phyloP scores from a whole-genome alignment of 2,888 invertebrate species.

The Cephus sareptanus region DNA sequence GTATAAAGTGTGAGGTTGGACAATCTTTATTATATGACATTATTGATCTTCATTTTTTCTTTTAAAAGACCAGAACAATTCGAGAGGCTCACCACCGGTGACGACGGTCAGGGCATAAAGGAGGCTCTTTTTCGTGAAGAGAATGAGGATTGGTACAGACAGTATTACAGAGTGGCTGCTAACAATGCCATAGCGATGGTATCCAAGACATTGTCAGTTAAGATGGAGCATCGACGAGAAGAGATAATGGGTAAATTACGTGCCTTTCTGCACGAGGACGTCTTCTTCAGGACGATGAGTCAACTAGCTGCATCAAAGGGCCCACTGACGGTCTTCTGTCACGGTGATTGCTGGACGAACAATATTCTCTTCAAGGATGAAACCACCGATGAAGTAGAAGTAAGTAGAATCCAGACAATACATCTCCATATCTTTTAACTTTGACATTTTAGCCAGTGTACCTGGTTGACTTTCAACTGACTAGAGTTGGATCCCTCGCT shows the following conservation, averaged over 20 bases:
- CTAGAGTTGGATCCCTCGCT: slow-evolving; percentile 77
- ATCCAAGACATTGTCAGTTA: slow-evolving; percentile 55
- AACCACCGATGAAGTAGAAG: slow-evolving; percentile 39
- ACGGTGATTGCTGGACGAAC: slow-evolving; percentile 83
- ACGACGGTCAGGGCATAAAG: slow-evolving; percentile 49
- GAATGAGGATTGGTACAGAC: slow-evolving; percentile 77
- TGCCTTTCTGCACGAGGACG: slow-evolving; percentile 72
- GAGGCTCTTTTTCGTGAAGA: slow-evolving; percentile 75
- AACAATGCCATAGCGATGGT: slow-evolving; percentile 77
- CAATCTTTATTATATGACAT: neutral
- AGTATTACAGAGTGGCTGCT: slow-evolving; percentile 75
- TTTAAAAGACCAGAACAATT: slow-evolving; percentile 57
- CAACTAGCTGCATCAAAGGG: slow-evolving; percentile 73
- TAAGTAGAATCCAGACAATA: slow-evolving; percentile 26
- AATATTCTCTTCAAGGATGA: slow-evolving; percentile 76
- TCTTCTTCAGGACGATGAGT: slow-evolving; percentile 77
- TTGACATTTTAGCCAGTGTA: slow-evolving; percentile 69
- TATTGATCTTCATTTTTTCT: neutral
- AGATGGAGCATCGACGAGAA: slow-evolving; percentile 62
- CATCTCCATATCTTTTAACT: slow-evolving; percentile 4
- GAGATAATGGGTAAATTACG: slow-evolving; percentile 72
- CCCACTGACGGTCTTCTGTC: slow-evolving; percentile 76
- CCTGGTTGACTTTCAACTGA: slow-evolving; percentile 78
- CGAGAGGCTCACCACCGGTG: slow-evolving; percentile 48
- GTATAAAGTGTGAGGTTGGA: neutral